Conservation (phyloP, 2,888 invertebrate species). For the Malthinus flaveolus region DNA sequence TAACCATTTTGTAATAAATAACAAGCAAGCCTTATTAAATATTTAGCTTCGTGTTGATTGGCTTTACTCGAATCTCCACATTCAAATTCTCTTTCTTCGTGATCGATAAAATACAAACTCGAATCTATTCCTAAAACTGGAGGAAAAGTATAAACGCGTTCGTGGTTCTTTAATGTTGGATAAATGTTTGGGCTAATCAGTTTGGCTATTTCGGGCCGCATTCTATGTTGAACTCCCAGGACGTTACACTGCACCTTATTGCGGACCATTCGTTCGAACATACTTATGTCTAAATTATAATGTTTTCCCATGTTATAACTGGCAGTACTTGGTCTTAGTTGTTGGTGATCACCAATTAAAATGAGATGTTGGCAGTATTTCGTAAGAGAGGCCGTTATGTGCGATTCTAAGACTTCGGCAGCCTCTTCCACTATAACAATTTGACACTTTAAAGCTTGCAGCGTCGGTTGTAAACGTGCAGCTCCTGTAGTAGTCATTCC, state of each 20-base stretch:
- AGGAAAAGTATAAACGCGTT: constrained; percentile 60
- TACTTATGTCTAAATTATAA: constrained; percentile 73
- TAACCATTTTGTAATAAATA: constrained; percentile 68
- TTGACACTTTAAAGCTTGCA: constrained; percentile 63
- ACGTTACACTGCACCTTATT: constrained; percentile 62
- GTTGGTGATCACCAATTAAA: constrained; percentile 85
- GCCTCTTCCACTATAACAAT: constrained; percentile 87
- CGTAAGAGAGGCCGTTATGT: constrained; percentile 78
- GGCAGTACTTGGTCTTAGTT: constrained; percentile 69
- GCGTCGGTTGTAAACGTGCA: constrained; percentile 65
- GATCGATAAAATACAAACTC: constrained; percentile 71
- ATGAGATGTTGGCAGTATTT: constrained; percentile 77
- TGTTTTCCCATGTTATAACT: constrained; percentile 68
- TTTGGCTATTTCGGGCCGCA: constrained; percentile 68
- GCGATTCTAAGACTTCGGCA: constrained; percentile 83
- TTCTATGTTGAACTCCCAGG: constrained; percentile 72
- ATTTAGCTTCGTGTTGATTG: constrained; percentile 67
- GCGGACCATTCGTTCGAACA: constrained; percentile 79
- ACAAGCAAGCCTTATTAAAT: constrained; percentile 62
- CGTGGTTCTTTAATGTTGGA: constrained; percentile 61
- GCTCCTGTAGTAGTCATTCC: constrained; percentile 81
- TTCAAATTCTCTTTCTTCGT: constrained; percentile 62
- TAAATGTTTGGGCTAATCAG: constrained; percentile 71
- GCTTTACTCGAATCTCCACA: constrained; percentile 64
- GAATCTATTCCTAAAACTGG: constrained; percentile 62